Evolutionary conservation across 2,797 vertebrate species (phyloP), one percentile per base, ranked within the genome.

Genomic region (Acomys russatus): DNA sequence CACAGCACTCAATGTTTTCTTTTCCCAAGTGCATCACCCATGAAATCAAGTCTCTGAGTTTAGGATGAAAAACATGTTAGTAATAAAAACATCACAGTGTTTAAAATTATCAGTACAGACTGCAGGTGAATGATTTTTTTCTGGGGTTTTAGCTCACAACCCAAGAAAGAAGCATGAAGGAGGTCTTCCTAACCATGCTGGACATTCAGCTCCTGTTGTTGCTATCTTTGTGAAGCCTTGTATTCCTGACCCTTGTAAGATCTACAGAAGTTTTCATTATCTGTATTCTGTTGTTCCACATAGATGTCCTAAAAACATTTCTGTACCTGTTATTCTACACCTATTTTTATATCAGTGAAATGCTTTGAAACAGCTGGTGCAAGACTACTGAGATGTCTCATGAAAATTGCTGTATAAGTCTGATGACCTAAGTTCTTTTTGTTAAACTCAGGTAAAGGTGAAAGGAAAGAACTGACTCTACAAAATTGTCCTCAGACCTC

Each of bases 111-210:
- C 33, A 59, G 3, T 28, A 64, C 78, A 79, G 49, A 88, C 25
- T 93, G 18, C 17, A 71, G 0, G 9, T 44, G 44, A 44, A 44
- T 44, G 44, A 44, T n/a, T n/a, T 78, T 61, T 49, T 73, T 92
- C 28, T 54, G 82, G n/a, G 68, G 83, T 92, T 78, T 56, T 78
- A 15, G 20, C 70, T 89, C 71, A 38, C 91, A 95, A 94, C 30
- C 17, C 22, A n/a, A 82, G 10, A 28, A 51, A n/a, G 23, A 64
- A 70, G 35, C 28, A 30, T 6, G 25, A 64, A 64, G 25, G 23
- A 80, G 56, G 9, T 20, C 38, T 61, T 5, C 11, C 2, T 4
- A 2, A 18, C 10, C 0, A 2, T 18, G 7, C 6, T 3, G 20
- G 23, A 3, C 35, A 38, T 80, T 83, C 12, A 70, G 38, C 18